These are phyloP conservation scores for Tetragnatha montana DNA, from an alignment of 2,888 invertebrate species.

Conservation along the genomic window DNA sequence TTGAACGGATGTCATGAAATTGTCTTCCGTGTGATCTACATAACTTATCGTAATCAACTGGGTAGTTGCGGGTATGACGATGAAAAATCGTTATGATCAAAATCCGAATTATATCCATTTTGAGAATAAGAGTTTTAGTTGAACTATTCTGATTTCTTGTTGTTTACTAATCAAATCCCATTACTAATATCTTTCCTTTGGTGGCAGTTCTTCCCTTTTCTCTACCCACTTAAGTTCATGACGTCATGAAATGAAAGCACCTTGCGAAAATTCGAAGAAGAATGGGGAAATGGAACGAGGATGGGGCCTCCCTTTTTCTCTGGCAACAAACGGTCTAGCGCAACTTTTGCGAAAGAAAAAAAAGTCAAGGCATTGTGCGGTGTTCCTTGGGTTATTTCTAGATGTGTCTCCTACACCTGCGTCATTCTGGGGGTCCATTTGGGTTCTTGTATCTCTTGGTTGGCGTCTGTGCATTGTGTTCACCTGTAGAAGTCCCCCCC, in stretches of 20 bases:
- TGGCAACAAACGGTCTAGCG: constrained; percentile 56
- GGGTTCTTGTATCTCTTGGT: constrained; percentile 4
- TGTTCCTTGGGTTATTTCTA: constrained; percentile 40
- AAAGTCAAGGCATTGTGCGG: constrained; percentile 28
- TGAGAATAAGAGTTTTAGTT: too few relatives aligned
- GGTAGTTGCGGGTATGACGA: too few relatives aligned
- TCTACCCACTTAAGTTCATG: not conserved
- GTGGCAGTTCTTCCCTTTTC: not conserved
- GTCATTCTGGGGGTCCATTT: constrained; percentile 10
- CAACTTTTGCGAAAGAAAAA: constrained; percentile 11
- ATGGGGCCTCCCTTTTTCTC: constrained; percentile 5
- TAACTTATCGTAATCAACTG: too few relatives aligned
- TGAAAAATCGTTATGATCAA: too few relatives aligned
- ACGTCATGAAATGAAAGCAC: not conserved
- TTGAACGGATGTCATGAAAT: too few relatives aligned
- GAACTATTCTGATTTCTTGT: not conserved
- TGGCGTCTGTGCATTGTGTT: not conserved
- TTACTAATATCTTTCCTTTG: not conserved
- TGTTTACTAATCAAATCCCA: not conserved
- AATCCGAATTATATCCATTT: too few relatives aligned
- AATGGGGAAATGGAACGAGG: constrained; percentile 38
- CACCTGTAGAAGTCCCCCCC: not conserved
- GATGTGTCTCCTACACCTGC: constrained; percentile 18
- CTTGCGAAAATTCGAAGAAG: constrained; percentile 31
- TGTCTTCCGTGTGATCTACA: too few relatives aligned